Evolutionary conservation across 2,797 vertebrate species (phyloP), one percentile per base, ranked within the genome.

Genomic region (Pseudocheirus occidentalis): DNA sequence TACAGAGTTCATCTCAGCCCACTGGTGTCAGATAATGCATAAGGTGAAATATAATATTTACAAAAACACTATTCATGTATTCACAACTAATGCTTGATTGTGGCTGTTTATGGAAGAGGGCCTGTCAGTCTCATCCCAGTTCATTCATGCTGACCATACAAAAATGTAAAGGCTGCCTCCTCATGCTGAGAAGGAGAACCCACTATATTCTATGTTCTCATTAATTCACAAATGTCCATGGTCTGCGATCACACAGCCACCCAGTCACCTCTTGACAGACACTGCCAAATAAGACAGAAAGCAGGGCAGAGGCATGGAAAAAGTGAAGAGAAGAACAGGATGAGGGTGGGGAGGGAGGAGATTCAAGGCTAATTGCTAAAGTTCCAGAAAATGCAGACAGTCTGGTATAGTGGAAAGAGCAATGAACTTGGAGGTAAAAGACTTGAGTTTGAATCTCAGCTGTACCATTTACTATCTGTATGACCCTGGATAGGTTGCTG

Each of bases 11-110:
- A 5, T 96, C 98, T 97, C 98, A 97, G 97, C 95, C 97, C 94
- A 95, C n/a, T 40, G 21, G 97, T 94, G 95, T 97, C 97, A 96
- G 97, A 98, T 97, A 97, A 97, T 96, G 97, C 98, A 98, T 95
- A 96, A 98, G 95, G 96, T 97, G 97, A 98, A 97, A 98, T 91
- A 96, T 28, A 94, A 52, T 90, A 34, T 97, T 97, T 98, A 98
- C 97, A 97, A 96, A 97, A 94, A 96, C 58, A 62, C 92, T 93
- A 97, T 95, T 96, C 97, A 96, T 97, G 3, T 94, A 97, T 95
- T 96, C 97, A 97, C 95, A 94, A 97, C 93, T 73, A 96, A 97
- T 29, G 56, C 95, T 89, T 90, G 1, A 27, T 97, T 87, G 92
- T 34, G 95, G 96, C 87, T 97, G 96, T 90, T 97, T 94, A 93